Base-by-base conservation (phyloP, 2,888 invertebrate species). In the Empis stercorea region DNA sequence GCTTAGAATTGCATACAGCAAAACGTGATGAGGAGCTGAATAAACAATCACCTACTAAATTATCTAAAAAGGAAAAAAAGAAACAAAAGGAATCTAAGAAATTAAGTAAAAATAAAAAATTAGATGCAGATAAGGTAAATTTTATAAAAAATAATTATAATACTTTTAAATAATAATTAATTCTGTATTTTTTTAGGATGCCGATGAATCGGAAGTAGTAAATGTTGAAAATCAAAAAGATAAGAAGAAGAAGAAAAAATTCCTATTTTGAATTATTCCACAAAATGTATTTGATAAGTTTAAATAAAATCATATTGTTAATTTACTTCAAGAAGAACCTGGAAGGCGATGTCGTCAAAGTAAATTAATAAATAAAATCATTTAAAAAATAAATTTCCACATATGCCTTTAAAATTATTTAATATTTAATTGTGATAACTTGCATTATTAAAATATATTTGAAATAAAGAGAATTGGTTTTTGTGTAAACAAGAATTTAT, bases 121-220 rank as follows among this genome's bases (percentile, higher is more conserved):
- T 72, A 36, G 79, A 80, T 62, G 72, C 71, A 20, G 79, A 79
- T 60, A 79, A 79, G 63, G 79, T 64, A 55, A 45, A 32, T 16
- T 20, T 14, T 20, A 20, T 20, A 20, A 20, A 20, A 3, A n/a
- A n/a, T n/a, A n/a, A n/a, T n/a, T n/a, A n/a, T 20, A 20, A 20
- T 20, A 20, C 20, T 4, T 4, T 39, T 37, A 17, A 44, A 34
- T 42, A 43, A 41, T 15, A 10, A 40, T 48, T 44, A 3, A 10
- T 10, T 7, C 14, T 44, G n/a, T 30, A 20, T 4, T 30, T 38
- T n/a, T 39, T 40, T 34, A 63, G 61, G 61, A 62, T 54, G 62
- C 63, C 40, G 64, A 66, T 52, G 64, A 64, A 53, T 58, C 61
- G 14, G 66, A 65, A 56, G 40, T n/a, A n/a, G n/a, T 61, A 10